phyloP scores from a whole-genome alignment of 2,888 invertebrate genomes.

The Athalia circularis region DNA sequence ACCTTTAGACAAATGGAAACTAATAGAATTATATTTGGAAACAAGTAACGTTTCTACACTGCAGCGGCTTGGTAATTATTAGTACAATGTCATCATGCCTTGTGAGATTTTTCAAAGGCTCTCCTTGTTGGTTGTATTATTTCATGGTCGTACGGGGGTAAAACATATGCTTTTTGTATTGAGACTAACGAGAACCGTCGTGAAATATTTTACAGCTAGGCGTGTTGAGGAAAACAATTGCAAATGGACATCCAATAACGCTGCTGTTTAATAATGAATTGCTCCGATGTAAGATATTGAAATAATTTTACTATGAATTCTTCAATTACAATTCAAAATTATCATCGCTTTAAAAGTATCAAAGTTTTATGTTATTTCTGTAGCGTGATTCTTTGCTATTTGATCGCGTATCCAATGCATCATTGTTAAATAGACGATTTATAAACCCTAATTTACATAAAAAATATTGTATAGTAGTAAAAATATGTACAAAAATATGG shows the following conservation, averaged over 20 bases:
- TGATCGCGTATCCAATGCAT: neutral
- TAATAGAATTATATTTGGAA: neutral
- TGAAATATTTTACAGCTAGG: neutral
- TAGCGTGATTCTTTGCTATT: neutral
- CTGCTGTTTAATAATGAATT: neutral
- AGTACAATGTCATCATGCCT: no score
- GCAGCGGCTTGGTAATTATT: no score
- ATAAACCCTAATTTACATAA: constrained; percentile 23
- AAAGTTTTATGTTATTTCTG: neutral
- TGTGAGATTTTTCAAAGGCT: neutral
- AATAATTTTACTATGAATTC: neutral
- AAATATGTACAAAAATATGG: constrained; percentile 27
- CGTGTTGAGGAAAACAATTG: neutral
- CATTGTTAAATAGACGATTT: neutral
- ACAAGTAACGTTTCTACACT: no score
- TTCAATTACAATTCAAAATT: constrained; percentile 14
- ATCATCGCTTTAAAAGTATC: neutral
- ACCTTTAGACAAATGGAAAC: constrained; percentile 2
- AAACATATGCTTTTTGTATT: neutral
- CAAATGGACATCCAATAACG: neutral
- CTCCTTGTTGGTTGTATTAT: constrained; percentile 10
- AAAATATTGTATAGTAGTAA: constrained; percentile 17
- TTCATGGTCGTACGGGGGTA: neutral
- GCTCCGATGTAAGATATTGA: neutral
- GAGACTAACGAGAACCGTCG: neutral